Conservation (phyloP, 1,140 invertebrate genomes). For the Caenorhabditis remanei region DNA sequence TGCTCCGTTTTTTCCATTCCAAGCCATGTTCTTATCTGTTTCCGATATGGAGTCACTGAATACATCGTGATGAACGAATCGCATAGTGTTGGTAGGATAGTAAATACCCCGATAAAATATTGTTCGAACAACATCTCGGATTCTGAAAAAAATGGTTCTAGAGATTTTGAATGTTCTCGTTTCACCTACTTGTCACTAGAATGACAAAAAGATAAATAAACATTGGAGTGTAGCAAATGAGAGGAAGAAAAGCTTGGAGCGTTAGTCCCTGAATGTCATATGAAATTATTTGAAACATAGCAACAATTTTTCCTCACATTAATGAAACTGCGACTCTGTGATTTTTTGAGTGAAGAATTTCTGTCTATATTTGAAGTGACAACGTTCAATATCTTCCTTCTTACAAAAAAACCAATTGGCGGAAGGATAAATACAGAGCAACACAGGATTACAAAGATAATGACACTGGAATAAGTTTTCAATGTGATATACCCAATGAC, state of each 20-base stretch:
- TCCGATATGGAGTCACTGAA: neutral
- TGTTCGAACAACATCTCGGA: neutral
- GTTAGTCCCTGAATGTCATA: conserved; percentile 17
- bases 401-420: neutral
- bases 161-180: neutral
- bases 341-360: neutral
- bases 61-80: neutral
- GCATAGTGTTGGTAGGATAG: neutral
- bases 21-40: neutral
- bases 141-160: neutral
- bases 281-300: too few relatives aligned
- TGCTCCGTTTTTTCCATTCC: neutral
- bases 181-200: neutral
- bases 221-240: neutral
- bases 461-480: neutral
- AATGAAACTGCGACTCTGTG: neutral
- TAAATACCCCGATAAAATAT: neutral
- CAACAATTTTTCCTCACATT: neutral
- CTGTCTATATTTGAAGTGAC: neutral
- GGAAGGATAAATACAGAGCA: neutral
- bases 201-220: neutral
- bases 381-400: neutral
- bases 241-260: neutral
- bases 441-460: neutral
- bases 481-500: conserved; percentile 16